Percentiles rank a stretch among this genome's conserved stretches.
Conservation (phyloP, 2,888 invertebrate species). For the Helleia helle region DNA sequence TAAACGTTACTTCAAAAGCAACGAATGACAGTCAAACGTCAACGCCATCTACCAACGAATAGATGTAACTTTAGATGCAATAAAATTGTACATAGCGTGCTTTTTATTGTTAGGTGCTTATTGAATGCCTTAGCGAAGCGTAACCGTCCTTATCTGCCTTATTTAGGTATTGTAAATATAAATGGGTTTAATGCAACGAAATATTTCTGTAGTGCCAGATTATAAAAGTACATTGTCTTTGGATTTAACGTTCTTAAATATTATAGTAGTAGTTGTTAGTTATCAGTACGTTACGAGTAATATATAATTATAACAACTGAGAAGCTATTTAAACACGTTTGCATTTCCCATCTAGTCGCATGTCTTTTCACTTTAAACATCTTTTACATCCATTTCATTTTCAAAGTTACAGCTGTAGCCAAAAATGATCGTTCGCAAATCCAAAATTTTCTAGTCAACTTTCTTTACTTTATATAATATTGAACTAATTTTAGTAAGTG, state of each 20-base stretch:
- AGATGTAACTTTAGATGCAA: slow-evolving; percentile 22
- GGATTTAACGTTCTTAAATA: slow-evolving; percentile 12
- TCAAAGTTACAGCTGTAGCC: slow-evolving; percentile 43
- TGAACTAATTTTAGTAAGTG: slow-evolving; percentile 35
- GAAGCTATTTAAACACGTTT: slow-evolving; percentile 25
- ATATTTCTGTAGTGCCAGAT: slow-evolving; percentile 56
- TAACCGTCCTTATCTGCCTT: slow-evolving; percentile 64
- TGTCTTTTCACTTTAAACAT: slow-evolving; percentile 28
- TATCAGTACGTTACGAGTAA: slow-evolving; percentile 11
- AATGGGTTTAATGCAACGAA: slow-evolving; percentile 58
- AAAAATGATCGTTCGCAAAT: slow-evolving; percentile 46
- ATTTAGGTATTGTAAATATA: slow-evolving; percentile 28
- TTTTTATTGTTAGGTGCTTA: slow-evolving; percentile 45
- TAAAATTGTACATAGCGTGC: slow-evolving; percentile 15
- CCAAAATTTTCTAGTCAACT: slow-evolving; percentile 70
- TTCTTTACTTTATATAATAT: slow-evolving; percentile 35
- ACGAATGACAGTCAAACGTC: slow-evolving; percentile 29
- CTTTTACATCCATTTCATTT: slow-evolving; percentile 25
- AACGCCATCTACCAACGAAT: slow-evolving; percentile 49
- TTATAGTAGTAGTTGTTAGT: slow-evolving; percentile 14
- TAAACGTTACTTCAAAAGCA: slow-evolving; percentile 41
- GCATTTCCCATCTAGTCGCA: slow-evolving; percentile 50
- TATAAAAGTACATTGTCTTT: slow-evolving; percentile 21
- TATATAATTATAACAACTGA: slow-evolving; percentile 14
- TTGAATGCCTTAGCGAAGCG: slow-evolving; percentile 55